Percentiles rank a stretch among this genome's conserved stretches.
phyloP scores from a whole-genome alignment of 2,113 vertebrate genomes.

The Haemorhous mexicanus region DNA sequence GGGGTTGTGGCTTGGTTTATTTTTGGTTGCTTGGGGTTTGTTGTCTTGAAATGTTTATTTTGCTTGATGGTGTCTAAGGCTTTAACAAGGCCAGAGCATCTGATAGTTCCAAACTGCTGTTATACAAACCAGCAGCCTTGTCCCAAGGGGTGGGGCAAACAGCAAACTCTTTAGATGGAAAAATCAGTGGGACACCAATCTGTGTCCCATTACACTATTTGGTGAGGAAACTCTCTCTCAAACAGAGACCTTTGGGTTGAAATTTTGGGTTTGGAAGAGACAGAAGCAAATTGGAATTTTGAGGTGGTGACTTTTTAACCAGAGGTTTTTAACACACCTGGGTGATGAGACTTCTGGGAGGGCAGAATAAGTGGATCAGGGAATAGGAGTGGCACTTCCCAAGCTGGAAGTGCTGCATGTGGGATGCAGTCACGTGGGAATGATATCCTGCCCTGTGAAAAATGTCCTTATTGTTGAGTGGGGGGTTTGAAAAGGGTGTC shows the following conservation, averaged over 20 bases:
- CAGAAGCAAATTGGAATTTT: neutral
- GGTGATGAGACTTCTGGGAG: neutral
- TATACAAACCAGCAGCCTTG: neutral
- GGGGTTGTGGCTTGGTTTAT: neutral
- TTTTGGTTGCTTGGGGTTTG: neutral
- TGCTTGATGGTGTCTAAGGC: neutral
- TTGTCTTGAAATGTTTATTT: neutral
- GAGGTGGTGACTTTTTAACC: neutral
- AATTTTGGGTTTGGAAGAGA: neutral
- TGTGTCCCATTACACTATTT: neutral
- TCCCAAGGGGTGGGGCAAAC: neutral
- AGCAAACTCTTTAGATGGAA: neutral
- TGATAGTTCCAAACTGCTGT: neutral
- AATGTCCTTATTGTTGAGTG: neutral
- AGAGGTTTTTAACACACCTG: neutral
- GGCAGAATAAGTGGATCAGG: neutral
- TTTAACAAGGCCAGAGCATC: neutral
- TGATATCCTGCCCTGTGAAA: neutral
- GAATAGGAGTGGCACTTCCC: neutral
- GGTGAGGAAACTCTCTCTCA: neutral
- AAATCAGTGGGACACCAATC: neutral
- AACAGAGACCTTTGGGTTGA: neutral
- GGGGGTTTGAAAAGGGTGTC: neutral
- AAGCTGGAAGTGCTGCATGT: neutral
- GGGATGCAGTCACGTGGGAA: rapidly evolving